Base-by-base conservation (phyloP, 2,113 vertebrate genomes). In the Corythornis madagascariensis region DNA sequence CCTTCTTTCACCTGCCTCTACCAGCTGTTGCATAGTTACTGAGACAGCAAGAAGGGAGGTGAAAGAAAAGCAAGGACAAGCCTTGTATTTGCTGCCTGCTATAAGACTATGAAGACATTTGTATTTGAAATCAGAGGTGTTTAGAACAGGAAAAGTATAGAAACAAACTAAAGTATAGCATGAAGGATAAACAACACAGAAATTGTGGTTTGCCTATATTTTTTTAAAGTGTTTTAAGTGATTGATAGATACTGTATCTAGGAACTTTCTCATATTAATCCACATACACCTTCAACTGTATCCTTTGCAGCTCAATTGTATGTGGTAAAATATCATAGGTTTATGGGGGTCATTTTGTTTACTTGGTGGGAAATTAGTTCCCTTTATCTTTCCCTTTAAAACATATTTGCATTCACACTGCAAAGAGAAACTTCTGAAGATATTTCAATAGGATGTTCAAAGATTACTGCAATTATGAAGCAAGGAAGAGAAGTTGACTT, bases 11-110 rank as follows among this genome's bases (percentile, higher is more conserved):
- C 50, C 63, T 50, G 10, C 66, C 60, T 83, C n/a, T 69, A 47
- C 55, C 50, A 69, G 48, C 47, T 78, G n/a, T 6, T 57, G 45
- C 21, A 6, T 12, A 55, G 31, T n/a, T 65, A 28, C 56, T 8
- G 31, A 64, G 75, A 60, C 48, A 33, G 0, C 0, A 1, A 71
- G 61, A 11, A 60, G 25, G 48, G 28, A 71, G 47, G 13, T 26
- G 70, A 70, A 29, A 79, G n/a, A 50, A 75, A 67, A 75, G 10
- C 29, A 26, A 42, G 38, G 20, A 29, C 45, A 69, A 83, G 43
- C 16, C 6, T 38, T 67, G 12, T 31, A 25, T 81, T 69, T 91
- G 38, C 60, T 53, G 4, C 11, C 55, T 86, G 22, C 70, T 81
- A 0, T 57, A 75, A 64, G 16, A 31, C 28, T 16, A 13, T 14